A percentile compares a stretch with the other conserved stretches of the same genome.
Conservation (phyloP, 2,888 invertebrate species). For the Pseudoips prasinana region DNA sequence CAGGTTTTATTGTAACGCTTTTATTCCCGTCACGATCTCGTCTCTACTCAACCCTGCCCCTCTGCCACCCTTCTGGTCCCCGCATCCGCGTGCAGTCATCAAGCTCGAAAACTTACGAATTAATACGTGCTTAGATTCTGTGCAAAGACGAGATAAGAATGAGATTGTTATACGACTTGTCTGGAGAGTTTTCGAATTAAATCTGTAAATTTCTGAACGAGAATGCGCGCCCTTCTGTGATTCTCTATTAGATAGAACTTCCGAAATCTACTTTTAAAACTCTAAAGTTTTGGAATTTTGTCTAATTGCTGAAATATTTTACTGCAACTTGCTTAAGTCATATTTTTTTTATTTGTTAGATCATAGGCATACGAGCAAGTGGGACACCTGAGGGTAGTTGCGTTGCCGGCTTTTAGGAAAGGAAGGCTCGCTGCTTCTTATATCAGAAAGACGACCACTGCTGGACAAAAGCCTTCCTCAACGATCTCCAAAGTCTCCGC, state of each 20-base stretch:
- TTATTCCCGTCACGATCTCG: conserved; percentile 62
- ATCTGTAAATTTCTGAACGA: conserved; percentile 41
- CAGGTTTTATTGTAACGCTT: conserved; percentile 61
- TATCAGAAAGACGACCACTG: too few species aligned
- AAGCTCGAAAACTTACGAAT: conserved; percentile 71
- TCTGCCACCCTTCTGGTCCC: conserved; percentile 24
- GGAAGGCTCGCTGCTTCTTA: too few species aligned
- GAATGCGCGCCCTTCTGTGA: conserved; percentile 20
- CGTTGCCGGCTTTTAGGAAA: too few species aligned
- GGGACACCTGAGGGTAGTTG: too few species aligned
- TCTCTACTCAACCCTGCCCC: conserved; percentile 15
- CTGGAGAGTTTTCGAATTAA: conserved; percentile 32
- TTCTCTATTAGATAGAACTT: conserved; percentile 20
- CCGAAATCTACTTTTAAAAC: too few species aligned
- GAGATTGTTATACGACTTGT: conserved; percentile 34
- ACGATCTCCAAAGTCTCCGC: too few species aligned
- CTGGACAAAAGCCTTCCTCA: too few species aligned
- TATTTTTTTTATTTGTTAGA: too few species aligned
- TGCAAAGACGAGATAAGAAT: conserved; percentile 28
- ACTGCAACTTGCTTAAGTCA: too few species aligned
- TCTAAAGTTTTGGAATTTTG: too few species aligned
- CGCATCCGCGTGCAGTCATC: conserved; percentile 59
- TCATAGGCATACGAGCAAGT: too few species aligned
- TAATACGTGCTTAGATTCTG: conserved; percentile 71
- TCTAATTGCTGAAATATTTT: too few species aligned